These are phyloP conservation scores for Drosophila ironensis DNA, from an alignment of 1,140 invertebrate species.

Conservation along the genomic window DNA sequence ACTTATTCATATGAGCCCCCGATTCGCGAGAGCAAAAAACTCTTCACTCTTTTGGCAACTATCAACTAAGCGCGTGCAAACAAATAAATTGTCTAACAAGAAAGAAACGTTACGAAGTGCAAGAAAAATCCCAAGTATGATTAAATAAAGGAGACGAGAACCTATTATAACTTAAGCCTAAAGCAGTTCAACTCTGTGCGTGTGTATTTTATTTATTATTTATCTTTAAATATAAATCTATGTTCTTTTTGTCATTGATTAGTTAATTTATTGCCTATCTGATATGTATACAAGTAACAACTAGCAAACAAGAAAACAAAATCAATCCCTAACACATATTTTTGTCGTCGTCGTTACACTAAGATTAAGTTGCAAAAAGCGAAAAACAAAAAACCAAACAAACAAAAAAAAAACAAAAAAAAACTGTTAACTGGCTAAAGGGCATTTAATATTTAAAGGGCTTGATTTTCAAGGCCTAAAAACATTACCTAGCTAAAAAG, in stretches of 20 bases:
- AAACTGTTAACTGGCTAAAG: constrained; percentile 54
- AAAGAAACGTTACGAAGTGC: constrained; percentile 6
- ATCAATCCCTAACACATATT: constrained; percentile 28
- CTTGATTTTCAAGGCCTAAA: constrained; percentile 30
- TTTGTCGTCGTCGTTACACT: constrained; percentile 30
- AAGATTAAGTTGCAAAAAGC: constrained; percentile 40
- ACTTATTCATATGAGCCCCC: constrained; percentile 55
- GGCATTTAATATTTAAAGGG: constrained; percentile 38
- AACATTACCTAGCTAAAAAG: constrained; percentile 12
- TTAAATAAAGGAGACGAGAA: constrained; percentile 7
- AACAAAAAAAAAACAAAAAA: constrained; percentile 33
- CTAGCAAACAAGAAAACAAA: background rate
- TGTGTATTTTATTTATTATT: constrained; percentile 68
- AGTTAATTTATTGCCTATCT: constrained; percentile 68
- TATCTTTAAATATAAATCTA: constrained; percentile 38
- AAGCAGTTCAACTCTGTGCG: constrained; percentile 52
- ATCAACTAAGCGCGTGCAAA: constrained; percentile 32
- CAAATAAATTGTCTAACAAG: constrained; percentile 54
- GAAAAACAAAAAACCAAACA: background rate
- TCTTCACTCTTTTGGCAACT: too few relatives aligned
- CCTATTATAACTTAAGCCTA: constrained; percentile 47
- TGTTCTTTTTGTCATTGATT: constrained; percentile 48
- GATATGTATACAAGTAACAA: constrained; percentile 40
- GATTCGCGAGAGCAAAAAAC: too few relatives aligned
- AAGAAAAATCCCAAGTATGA: background rate